Base-by-base conservation (phyloP, 2,888 invertebrate genomes). In the Gymnoscelis rufifasciata region DNA sequence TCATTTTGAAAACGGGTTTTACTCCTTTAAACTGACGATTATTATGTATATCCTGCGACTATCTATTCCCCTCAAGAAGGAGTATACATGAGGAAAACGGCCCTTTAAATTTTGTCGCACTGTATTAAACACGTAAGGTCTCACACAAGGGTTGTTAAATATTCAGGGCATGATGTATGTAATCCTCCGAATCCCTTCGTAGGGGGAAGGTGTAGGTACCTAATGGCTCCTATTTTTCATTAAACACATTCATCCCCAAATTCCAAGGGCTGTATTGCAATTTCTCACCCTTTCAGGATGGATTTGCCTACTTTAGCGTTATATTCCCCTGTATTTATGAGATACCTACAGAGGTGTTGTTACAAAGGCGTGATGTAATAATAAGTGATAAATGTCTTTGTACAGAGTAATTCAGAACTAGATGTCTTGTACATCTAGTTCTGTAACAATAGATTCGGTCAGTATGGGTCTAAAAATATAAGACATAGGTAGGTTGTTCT, bases 341-440 rank as follows among this genome's bases (percentile, higher is more conserved):
- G 8, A 33, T 30, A 65, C 68, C 69, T 59, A 80, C 82, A 35
- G n/a, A n/a, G n/a, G n/a, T n/a, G n/a, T n/a, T n/a, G n/a, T n/a
- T n/a, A n/a, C n/a, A n/a, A n/a, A n/a, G n/a, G n/a, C n/a, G n/a
- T n/a, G n/a, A n/a, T n/a, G n/a, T n/a, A n/a, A n/a, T n/a, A n/a
- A n/a, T n/a, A n/a, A n/a, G n/a, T n/a, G n/a, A n/a, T n/a, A n/a
- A n/a, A n/a, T n/a, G n/a, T n/a, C n/a, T n/a, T n/a, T n/a, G n/a
- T n/a, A n/a, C n/a, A n/a, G n/a, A n/a, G n/a, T n/a, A n/a, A n/a
- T n/a, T n/a, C n/a, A n/a, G n/a, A n/a, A n/a, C n/a, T n/a, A n/a
- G n/a, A n/a, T n/a, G n/a, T n/a, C n/a, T n/a, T n/a, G n/a, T n/a
- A n/a, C n/a, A n/a, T n/a, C n/a, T n/a, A n/a, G n/a, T n/a, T n/a